Evolutionary conservation across 2,113 vertebrate genomes (phyloP), one percentile per base, ranked within the genome.

Genomic region (Lanius ludovicianus): DNA sequence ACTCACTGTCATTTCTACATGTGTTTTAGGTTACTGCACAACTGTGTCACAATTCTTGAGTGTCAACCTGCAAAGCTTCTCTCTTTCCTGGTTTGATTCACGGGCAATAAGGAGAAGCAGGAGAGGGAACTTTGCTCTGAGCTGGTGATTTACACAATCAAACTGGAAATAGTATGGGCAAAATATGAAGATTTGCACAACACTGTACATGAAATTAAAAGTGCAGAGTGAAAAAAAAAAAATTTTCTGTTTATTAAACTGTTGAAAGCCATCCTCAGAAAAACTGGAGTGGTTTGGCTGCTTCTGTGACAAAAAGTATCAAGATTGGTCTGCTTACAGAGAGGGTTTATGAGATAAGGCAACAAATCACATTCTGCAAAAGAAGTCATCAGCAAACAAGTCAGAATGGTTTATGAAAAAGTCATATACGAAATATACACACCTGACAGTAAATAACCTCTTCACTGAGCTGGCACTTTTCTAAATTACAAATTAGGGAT

Each of bases 401-500:
- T 84, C 81, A 86, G 35, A 84, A 64, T 31, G 28, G 24, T 89
- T 93, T 79, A 77, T 82, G 59, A 87, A 96, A 39, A 92, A 83
- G 64, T 70, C 5, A 27, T 42, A 57, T 16, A 80, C 10, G 53
- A 89, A 75, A 91, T 50, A 76, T 33, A 65, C 30, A 95, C 14
- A 68, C 15, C 59, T 91, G 71, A 39, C 76, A 89, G 71, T 86
- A 87, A 96, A 96, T 90, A 90, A 95, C 49, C 60, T 87, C 49
- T 91, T 94, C 47, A 85, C 64, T 90, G 69, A 79, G 60, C 31
- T 92, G 55, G 69, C 2, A 3, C 44, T 84, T 96, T 95, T 86
- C 82, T 94, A 93, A 93, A 96, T 89, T 92, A 88, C 15, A 73
- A 88, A 89, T 95, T 89, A 97, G 52, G 47, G 70, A 92, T 95